Base-by-base conservation (phyloP, 2,888 invertebrate species). In the Lysandra coridon region DNA sequence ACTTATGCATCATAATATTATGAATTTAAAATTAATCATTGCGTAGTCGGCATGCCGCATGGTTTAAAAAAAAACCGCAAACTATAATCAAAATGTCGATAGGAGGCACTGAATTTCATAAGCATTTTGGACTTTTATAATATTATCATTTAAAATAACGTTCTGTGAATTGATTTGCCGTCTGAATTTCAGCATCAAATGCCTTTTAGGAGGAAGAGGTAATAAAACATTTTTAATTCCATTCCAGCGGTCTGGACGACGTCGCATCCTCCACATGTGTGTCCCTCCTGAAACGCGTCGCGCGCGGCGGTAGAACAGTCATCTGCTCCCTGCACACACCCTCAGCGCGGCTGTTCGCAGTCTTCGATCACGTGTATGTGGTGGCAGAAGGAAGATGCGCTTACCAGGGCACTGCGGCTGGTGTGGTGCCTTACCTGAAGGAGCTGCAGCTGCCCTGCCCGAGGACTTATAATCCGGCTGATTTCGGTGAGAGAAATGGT, bases 301-400 rank as follows among this genome's bases (percentile, higher is more conserved):
- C 99, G 0, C 95, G 96, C 80, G 97, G 97, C 0, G 99, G 99
- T 0, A 95, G 99, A 53, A 99, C 99, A 0, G 97, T 99, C 6
- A 96, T 99, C 80, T 99, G 99, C 87, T 99, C 99, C 0, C 96
- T 99, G 78, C 99, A 99, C 91, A 99, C 99, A n/a, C 99, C 99
- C 0, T 98, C 98, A 82, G 99, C 99, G 0, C 97, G 97, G 83
- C 95, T 99, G 78, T 99, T 99, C 89, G 96, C 98, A 17, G 97
- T 97, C 94, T 98, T 99, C 88, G 98, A 98, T 91, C 97, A 98
- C 87, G 96, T 99, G 2, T 99, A 98, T 87, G 96, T 99, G 80
- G 95, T 99, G 75, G 97, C 98, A 0, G 96, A 96, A 77, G 99
- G 99, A 0, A 96, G 98, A 84, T 99, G 99, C 88, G 97, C 98